Percentiles rank a stretch among this genome's conserved stretches.
These are phyloP conservation scores for Ctena decussata DNA, from an alignment of 2,888 invertebrate species.

Conservation along the genomic window DNA sequence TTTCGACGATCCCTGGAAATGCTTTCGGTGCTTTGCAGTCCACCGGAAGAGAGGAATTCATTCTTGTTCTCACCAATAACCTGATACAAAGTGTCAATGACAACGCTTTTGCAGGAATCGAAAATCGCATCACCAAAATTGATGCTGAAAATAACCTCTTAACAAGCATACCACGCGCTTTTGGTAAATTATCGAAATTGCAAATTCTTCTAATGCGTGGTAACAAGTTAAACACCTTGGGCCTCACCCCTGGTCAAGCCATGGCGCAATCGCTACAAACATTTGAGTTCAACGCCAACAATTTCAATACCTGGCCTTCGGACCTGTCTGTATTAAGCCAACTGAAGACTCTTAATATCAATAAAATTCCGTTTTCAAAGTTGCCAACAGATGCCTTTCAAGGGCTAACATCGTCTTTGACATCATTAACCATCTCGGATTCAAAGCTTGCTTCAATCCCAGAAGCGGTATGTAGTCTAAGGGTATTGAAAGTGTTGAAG, in stretches of 20 bases:
- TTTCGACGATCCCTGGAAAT: not conserved
- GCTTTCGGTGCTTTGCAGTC: not conserved
- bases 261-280: not conserved
- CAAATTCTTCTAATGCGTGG: not conserved
- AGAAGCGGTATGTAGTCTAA: not conserved
- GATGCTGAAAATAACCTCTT: not conserved
- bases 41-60: not conserved
- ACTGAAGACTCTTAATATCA: not conserved
- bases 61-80: not conserved
- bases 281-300: not conserved
- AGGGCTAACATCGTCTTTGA: not conserved
- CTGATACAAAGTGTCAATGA: not conserved
- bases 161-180: not conserved
- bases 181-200: not conserved
- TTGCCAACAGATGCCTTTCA: not conserved
- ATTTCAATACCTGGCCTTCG: not conserved
- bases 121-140: not conserved
- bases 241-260: too few species aligned
- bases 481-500: not conserved
- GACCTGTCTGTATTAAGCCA: not conserved
- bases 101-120: not conserved
- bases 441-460: not conserved
- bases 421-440: not conserved
- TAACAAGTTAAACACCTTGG: not conserved
- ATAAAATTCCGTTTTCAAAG: not conserved